A percentile compares a stretch with the other conserved stretches of the same genome.
These are phyloP conservation scores for Remorina albescens DNA, from an alignment of 2,797 vertebrate species.

Conservation along the genomic window DNA sequence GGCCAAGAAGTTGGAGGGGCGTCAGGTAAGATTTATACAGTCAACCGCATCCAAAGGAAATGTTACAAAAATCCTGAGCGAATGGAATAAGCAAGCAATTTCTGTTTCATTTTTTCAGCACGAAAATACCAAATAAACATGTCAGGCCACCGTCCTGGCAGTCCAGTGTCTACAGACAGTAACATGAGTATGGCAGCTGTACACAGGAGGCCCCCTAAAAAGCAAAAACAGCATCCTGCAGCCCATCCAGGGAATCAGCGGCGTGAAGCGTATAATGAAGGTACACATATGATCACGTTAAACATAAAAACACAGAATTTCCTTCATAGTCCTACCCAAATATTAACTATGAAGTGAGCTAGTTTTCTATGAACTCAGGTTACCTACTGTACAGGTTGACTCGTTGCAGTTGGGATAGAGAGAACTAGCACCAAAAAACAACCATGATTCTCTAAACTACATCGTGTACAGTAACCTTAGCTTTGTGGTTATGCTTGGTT, in stretches of 20 bases:
- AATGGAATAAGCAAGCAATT: not conserved
- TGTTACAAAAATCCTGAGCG: not conserved
- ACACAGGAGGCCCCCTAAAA: slow-evolving; percentile 96
- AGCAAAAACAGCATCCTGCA: slow-evolving; percentile 93
- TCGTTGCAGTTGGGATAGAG: too few relatives aligned
- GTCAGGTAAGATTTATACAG: slow-evolving; percentile 61
- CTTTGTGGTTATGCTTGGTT: not conserved
- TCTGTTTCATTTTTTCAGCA: slow-evolving; percentile 78
- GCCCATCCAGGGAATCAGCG: slow-evolving; percentile 92
- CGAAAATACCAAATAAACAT: slow-evolving; percentile 94
- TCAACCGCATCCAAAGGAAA: not conserved
- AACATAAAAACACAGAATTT: not conserved
- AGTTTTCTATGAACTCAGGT: not conserved
- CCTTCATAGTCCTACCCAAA: too few relatives aligned
- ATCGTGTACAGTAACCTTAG: not conserved
- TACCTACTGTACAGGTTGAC: too few relatives aligned
- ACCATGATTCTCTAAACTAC: not conserved
- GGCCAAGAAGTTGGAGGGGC: slow-evolving; percentile 75
- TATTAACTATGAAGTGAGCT: not conserved
- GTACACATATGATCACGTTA: slow-evolving; percentile 72
- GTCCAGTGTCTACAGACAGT: slow-evolving; percentile 97
- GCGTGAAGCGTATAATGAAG: slow-evolving; percentile 94
- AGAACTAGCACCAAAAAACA: not conserved
- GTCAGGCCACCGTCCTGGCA: slow-evolving; percentile 92
- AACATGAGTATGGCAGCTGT: slow-evolving; percentile 95